These are phyloP conservation scores for Euschistus heros DNA, from an alignment of 1,140 invertebrate genomes.

Conservation along the genomic window DNA sequence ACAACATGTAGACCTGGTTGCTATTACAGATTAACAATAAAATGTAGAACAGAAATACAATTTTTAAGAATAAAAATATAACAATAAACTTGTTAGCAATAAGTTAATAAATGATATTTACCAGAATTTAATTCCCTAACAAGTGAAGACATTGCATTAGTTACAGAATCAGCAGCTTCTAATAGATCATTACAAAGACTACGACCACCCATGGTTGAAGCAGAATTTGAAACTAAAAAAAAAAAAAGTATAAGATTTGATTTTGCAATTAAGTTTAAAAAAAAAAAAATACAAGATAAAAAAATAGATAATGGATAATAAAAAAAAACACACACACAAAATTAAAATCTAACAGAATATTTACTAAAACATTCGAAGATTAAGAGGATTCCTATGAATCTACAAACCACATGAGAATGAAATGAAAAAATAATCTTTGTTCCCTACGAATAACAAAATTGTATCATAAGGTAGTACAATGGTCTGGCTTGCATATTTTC, in stretches of 20 bases:
- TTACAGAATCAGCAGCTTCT: slow-evolving; percentile 88
- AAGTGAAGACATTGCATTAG: slow-evolving; percentile 90
- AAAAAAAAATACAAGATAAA: background rate
- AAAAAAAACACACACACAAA: background rate
- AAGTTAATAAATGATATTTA: slow-evolving; percentile 9
- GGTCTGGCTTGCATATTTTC: too few species aligned
- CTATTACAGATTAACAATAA: background rate
- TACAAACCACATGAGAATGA: too few species aligned
- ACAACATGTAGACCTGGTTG: background rate
- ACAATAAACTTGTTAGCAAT: background rate
- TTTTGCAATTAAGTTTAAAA: background rate
- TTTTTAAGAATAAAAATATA: background rate
- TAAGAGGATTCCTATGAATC: too few species aligned
- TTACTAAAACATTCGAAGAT: too few species aligned
- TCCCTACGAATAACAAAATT: too few species aligned
- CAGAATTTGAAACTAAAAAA: background rate
- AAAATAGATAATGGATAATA: background rate
- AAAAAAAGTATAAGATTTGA: too few species aligned
- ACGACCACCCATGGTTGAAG: slow-evolving; percentile 37
- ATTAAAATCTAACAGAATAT: too few species aligned
- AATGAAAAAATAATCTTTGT: too few species aligned
- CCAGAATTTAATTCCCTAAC: slow-evolving; percentile 88
- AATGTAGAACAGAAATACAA: background rate
- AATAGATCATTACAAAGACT: slow-evolving; percentile 72
- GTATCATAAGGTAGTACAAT: too few species aligned